Base-by-base conservation (phyloP, 1,140 invertebrate genomes). In the Drosophila teissieri region DNA sequence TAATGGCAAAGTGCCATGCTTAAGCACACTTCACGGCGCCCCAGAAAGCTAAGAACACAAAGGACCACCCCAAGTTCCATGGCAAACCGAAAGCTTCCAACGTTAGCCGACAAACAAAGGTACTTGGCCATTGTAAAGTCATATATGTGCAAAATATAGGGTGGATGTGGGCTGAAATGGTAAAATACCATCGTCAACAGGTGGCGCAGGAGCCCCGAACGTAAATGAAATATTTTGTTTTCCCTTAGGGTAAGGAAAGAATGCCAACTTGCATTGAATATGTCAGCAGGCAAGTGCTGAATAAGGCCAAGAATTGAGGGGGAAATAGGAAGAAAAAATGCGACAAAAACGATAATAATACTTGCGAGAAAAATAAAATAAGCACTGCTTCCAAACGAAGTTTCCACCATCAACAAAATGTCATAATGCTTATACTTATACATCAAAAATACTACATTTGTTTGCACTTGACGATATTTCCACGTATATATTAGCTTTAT, bases 1-100 rank as follows among this genome's bases (percentile, higher is more conserved):
- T 84, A 84, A 82, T 82, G 80, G 75, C 75, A 78, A 82, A 83
- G 80, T 84, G 75, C 63, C 80, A 39, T 69, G 58, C 80, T 83
- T 83, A 83, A 83, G 51, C 75, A 79, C 80, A 84, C 80, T 84
- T 79, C 31, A 70, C 65, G 49, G 42, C 55, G 65, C 68, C 61
- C 42, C 48, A 45, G 46, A 61, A 81, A 51, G 62, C 37, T 80
- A 78, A 73, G 81, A 55, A 78, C 40, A 73, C 68, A 68, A 55
- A 73, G 57, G 65, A 14, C 46, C 55, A 55, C 75, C 53, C 42
- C 31, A 11, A 64, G 31, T 64, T 65, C 37, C 45, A 39, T 48
- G n/a, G 15, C n/a, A 15, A 37, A 3, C 34, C 56, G 39, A 39
- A 49, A 31, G 57, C 57, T 27, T 51, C 57, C 46, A 17, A 14